These are phyloP conservation scores for Myotis brandtii DNA, from an alignment of 2,113 vertebrate species.

Conservation along the genomic window DNA sequence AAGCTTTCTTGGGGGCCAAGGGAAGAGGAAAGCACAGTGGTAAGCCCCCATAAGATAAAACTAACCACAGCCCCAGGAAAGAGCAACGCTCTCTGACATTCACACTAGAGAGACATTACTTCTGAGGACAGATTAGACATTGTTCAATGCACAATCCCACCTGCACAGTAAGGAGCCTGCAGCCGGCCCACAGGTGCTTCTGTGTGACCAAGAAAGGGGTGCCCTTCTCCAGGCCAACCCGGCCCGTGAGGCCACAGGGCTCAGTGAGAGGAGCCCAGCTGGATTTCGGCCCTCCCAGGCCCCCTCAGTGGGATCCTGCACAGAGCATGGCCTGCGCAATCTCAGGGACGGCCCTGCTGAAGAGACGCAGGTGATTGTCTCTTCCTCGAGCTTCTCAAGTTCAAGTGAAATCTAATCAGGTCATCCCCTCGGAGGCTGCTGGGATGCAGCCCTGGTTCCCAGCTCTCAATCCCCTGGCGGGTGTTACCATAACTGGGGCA, in stretches of 20 bases:
- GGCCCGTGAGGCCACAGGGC: accelerated
- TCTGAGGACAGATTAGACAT: background rate
- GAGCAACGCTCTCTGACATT: background rate
- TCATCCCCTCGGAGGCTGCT: background rate
- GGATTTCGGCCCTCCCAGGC: background rate
- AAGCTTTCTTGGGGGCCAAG: background rate
- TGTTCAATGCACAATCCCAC: background rate
- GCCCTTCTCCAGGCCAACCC: accelerated
- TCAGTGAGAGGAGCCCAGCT: accelerated
- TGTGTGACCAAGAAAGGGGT: accelerated
- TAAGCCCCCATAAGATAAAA: background rate
- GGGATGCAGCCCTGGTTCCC: background rate
- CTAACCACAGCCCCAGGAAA: background rate
- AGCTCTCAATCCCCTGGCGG: background rate
- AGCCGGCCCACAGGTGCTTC: background rate
- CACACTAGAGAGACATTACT: background rate
- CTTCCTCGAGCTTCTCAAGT: background rate
- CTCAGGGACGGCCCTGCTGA: accelerated
- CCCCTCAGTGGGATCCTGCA: accelerated
- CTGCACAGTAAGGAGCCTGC: background rate
- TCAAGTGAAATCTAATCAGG: background rate
- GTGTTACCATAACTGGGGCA: background rate
- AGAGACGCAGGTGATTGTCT: background rate
- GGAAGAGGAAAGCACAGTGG: background rate
- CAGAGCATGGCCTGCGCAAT: accelerated